Conservation (phyloP, 2,797 vertebrate genomes). For the Myotis planiceps region DNA sequence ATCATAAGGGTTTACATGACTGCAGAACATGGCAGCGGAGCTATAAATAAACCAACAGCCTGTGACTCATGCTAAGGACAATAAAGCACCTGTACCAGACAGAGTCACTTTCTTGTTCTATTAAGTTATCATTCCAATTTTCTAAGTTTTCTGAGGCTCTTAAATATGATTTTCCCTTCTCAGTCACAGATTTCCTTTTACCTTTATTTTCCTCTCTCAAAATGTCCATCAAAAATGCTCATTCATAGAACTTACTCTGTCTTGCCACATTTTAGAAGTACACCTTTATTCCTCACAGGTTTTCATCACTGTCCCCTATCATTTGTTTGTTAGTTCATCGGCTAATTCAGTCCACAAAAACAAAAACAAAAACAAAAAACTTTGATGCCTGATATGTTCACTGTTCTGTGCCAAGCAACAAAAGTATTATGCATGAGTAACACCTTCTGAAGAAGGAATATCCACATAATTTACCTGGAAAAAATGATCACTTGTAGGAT, state of each 20-base stretch:
- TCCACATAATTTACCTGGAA: background rate
- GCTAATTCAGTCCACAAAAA: background rate
- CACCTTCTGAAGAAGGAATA: background rate
- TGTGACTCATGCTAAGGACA: conserved; percentile 53
- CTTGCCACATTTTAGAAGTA: background rate
- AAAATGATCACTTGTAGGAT: background rate
- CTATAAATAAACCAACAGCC: conserved; percentile 64
- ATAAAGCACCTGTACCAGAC: background rate
- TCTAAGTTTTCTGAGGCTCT: conserved; percentile 18
- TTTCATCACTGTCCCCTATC: background rate
- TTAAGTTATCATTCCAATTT: conserved; percentile 66
- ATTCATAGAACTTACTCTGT: background rate
- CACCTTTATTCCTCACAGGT: background rate
- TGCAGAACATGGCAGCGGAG: background rate
- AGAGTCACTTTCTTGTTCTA: conserved; percentile 44
- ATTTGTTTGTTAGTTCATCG: background rate
- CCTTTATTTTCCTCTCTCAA: background rate
- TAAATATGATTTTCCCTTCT: background rate
- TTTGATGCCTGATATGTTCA: background rate
- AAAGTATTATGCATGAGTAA: background rate
- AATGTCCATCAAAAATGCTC: background rate
- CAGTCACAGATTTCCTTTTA: background rate
- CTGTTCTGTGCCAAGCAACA: background rate
- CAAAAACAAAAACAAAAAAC: background rate
- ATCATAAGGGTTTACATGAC: conserved; percentile 64